A percentile compares a stretch with the other conserved stretches of the same genome.
Evolutionary conservation across 2,113 vertebrate species (phyloP).

Genomic region (Seriola dumerili): DNA sequence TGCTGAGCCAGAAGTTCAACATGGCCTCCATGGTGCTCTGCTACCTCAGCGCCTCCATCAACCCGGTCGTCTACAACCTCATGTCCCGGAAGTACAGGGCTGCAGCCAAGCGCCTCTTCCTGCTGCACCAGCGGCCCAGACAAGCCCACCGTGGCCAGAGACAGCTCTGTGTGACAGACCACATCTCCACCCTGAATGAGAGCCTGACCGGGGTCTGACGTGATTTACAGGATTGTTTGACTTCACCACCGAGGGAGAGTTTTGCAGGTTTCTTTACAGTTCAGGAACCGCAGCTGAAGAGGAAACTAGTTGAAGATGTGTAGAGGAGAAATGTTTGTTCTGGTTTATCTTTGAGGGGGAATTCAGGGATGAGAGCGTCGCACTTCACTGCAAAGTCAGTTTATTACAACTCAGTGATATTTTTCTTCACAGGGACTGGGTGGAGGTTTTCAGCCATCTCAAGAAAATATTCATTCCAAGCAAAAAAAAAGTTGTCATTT

Average conservation of each 20-base stretch:
- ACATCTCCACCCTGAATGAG: conserved; percentile 76
- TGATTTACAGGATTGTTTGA: conserved; percentile 1
- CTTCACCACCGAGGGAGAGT: neutral
- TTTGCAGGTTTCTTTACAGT: neutral
- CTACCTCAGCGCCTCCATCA: conserved; percentile 91
- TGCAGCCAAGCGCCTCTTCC: conserved; percentile 86
- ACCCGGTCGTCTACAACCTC: conserved; percentile 91
- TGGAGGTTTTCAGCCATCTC: neutral
- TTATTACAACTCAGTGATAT: conserved; percentile 9
- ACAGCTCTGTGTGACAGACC: conserved; percentile 67
- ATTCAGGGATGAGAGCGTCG: conserved; percentile 2
- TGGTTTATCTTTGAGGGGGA: neutral
- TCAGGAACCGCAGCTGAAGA: neutral
- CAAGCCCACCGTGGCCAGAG: conserved; percentile 52
- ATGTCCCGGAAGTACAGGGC: conserved; percentile 89
- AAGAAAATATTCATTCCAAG: neutral
- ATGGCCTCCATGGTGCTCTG: conserved; percentile 91
- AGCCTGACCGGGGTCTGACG: conserved; percentile 73
- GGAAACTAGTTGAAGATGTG: conserved; percentile 2
- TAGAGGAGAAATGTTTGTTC: neutral
- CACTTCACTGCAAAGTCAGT: conserved; percentile 26
- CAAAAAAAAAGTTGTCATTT: conserved; percentile 11
- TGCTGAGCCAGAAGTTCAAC: conserved; percentile 91
- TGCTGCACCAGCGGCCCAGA: conserved; percentile 52
- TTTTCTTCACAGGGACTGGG: conserved; percentile 12